Conservation (phyloP, 2,888 invertebrate species). For the Melikaiella ostensackeni region DNA sequence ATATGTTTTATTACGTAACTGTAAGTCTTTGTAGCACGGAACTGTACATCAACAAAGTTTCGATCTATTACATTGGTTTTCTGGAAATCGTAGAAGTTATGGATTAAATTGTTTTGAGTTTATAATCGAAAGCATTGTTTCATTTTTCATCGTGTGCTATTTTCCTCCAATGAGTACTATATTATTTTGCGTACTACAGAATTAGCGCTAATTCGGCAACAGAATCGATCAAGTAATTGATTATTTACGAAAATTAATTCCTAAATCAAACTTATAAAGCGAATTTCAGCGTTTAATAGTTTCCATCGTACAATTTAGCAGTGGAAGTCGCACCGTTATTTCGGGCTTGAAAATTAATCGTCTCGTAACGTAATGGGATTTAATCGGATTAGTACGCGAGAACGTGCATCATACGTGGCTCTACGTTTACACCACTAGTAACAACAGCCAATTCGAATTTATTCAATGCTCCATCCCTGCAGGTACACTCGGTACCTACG, state of each 20-base stretch:
- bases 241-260: constrained; percentile 24
- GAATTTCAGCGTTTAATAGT: constrained; percentile 34
- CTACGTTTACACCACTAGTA: constrained; percentile 51
- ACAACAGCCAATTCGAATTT: constrained; percentile 59
- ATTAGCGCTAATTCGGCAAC: constrained; percentile 23
- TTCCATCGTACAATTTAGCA: constrained; percentile 20
- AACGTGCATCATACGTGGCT: constrained; percentile 56
- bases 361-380: constrained; percentile 62
- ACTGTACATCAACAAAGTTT: neutral
- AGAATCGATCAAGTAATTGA: constrained; percentile 7
- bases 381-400: constrained; percentile 64
- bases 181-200: neutral
- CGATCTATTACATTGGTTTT: constrained; percentile 5
- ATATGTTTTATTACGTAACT: constrained; percentile 35
- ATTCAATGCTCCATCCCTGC: constrained; percentile 56
- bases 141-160: neutral
- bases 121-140: neutral
- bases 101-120: neutral
- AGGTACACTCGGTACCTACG: constrained; percentile 49
- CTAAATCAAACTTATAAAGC: constrained; percentile 32
- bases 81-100: neutral
- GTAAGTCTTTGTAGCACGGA: constrained; percentile 24
- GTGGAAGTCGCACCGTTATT: constrained; percentile 52
- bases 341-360: constrained; percentile 62
- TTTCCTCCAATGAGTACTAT: neutral